Conservation (phyloP, 1,140 invertebrate genomes). For the Drosophila nikananu region DNA sequence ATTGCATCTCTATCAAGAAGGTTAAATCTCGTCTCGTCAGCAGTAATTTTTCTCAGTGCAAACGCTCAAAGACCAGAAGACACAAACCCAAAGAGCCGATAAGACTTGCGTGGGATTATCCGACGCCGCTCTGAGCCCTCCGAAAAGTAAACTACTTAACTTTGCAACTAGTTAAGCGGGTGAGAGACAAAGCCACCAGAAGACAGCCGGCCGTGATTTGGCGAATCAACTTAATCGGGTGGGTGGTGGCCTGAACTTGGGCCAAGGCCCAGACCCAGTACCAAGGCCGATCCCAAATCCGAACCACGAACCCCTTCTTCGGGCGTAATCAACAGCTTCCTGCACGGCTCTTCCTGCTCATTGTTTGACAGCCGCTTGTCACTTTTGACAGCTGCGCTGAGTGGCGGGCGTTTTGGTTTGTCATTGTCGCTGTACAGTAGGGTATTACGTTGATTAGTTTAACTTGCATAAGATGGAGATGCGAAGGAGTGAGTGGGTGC, state of each 20-base stretch:
- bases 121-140: constrained; percentile 23
- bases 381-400: constrained; percentile 76
- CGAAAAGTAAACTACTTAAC: constrained; percentile 78
- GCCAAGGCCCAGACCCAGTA: constrained; percentile 6
- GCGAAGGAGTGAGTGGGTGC: constrained; percentile 42
- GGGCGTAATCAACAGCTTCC: constrained; percentile 75
- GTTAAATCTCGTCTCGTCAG: not conserved
- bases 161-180: constrained; percentile 79
- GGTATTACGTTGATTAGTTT: constrained; percentile 79
- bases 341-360: constrained; percentile 55
- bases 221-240: constrained; percentile 46
- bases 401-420: constrained; percentile 74
- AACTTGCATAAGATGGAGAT: constrained; percentile 59
- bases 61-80: constrained; percentile 8
- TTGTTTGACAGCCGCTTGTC: constrained; percentile 81
- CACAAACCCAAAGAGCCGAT: constrained; percentile 29
- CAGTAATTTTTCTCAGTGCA: not conserved
- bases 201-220: constrained; percentile 52
- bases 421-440: constrained; percentile 64
- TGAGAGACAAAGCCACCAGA: constrained; percentile 60
- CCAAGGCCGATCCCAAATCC: constrained; percentile 4
- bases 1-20: not conserved
- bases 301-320: constrained; percentile 62
- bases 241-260: constrained; percentile 34
- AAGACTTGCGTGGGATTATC: constrained; percentile 66